Base-by-base conservation (phyloP, 2,797 vertebrate genomes). In the Crax fasciolata region DNA sequence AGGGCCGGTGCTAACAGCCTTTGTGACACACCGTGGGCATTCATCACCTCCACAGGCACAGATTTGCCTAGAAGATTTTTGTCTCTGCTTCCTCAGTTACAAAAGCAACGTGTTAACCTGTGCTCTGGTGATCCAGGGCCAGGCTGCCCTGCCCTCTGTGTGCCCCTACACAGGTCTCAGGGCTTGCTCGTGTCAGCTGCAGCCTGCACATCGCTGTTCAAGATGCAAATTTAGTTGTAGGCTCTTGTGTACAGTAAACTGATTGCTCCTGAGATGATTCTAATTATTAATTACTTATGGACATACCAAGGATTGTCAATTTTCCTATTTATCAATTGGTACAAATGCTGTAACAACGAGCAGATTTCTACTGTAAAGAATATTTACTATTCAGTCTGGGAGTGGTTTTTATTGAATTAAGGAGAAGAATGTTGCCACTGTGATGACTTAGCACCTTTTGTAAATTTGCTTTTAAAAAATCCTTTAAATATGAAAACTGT, bases 41-140 rank as follows among this genome's bases (percentile, higher is more conserved):
- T 43, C 55, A 66, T 73, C n/a, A 4, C 51, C n/a, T 85, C 61
- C 16, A 15, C 5, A 70, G n/a, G 49, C 39, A 35, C 32, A 32
- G 65, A 39, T 52, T 63, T 76, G 49, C 49, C 68, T 58, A 20
- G 35, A 25, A 30, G 25, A 27, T 57, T 73, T 84, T 91, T 89
- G 17, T 12, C 63, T 79, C 30, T n/a, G 6, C 30, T 66, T 70
- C 14, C 23, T 72, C 58, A 25, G 70, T 62, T 28, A 44, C 62
- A 32, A 77, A 32, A 7, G 2, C 3, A 21, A 3, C 13, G 1
- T 0, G 0, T 71, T 58, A 48, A 59, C 28, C 23, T 58, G 41
- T 23, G 25, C 19, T 15, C 9, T 38, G 38, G 25, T 27, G 14
- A 76, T 54, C 35, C 35, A 35, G 35, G 35, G 35, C 49, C 3